Base-by-base conservation (phyloP, 2,888 invertebrate species). In the Endotricha flammealis region DNA sequence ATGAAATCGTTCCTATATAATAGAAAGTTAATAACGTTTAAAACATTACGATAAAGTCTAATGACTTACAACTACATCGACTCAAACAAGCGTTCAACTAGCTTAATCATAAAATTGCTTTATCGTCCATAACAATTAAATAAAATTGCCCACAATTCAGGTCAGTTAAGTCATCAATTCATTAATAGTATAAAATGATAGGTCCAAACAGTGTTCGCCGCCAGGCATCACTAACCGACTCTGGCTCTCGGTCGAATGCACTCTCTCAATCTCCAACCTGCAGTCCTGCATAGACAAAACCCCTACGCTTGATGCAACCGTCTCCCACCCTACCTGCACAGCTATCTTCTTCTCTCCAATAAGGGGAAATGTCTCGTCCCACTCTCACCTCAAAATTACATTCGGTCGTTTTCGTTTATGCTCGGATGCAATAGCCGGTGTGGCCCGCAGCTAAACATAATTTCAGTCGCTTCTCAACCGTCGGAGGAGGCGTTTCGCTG, bases 351-450 rank as follows among this genome's bases (percentile, higher is more conserved):
- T 83, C 70, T 45, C 50, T 42, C 64, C 51, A 44, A 55, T 55
- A 46, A 41, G 47, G 47, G n/a, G 50, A 46, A 48, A 50, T 58
- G 60, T 46, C 48, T 68, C 56, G 41, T 83, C 81, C 70, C 80
- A 52, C 66, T 81, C 71, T 44, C 71, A 65, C 78, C 64, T 77
- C 71, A 62, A 81, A 82, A 80, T 74, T 68, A 72, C 66, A 72
- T 75, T 86, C 85, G 85, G 80, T 63, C 68, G 70, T 75, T 74
- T 79, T 82, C 85, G 85, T 75, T 73, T 66, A 66, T 66, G 58
- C 65, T 85, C 85, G 85, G 82, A 73, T 81, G 83, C 83, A 83
- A 76, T 81, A 80, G 82, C 79, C 88, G 76, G 88, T 88, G 77
- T 87, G 86, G 29, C 53, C 82, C 80, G 59, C 46, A 58, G 88